These are phyloP conservation scores for Akabosia matsudoensis DNA, from an alignment of 1,140 invertebrate genomes.

Conservation along the genomic window DNA sequence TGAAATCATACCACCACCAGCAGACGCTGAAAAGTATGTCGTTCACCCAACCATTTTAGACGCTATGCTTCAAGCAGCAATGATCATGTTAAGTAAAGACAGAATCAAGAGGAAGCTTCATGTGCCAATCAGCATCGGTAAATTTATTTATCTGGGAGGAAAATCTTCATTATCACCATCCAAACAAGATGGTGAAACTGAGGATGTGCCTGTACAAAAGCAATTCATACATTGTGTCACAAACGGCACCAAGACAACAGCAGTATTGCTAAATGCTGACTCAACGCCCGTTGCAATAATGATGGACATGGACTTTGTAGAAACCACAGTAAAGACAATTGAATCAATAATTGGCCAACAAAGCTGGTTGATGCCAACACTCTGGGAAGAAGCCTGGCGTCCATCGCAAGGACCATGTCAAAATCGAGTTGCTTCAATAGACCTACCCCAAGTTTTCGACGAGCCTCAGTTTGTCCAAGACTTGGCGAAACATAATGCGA, in stretches of 20 bases:
- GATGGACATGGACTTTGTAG: conserved; percentile 17
- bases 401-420: neutral
- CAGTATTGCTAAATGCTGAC: neutral
- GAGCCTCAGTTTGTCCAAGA: neutral
- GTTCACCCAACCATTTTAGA: conserved; percentile 34
- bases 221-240: neutral
- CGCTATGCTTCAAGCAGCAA: conserved; percentile 31
- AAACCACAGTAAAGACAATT: conserved; percentile 1
- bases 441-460: neutral
- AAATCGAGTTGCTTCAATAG: neutral
- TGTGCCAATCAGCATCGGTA: conserved; percentile 8
- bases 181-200: neutral
- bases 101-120: conserved; percentile 1
- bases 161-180: neutral
- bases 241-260: neutral
- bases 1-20: neutral
- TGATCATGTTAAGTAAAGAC: conserved; percentile 16
- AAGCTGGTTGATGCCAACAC: conserved; percentile 1
- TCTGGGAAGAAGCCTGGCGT: conserved; percentile 8
- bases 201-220: neutral
- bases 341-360: conserved; percentile 13
- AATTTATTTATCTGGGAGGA: conserved; percentile 9
- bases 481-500: neutral
- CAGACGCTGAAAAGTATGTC: conserved; percentile 19
- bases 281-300: neutral